Percentiles rank a stretch among this genome's conserved stretches.
Conservation (phyloP, 2,113 vertebrate species). For the Eubucco bourcierii region DNA sequence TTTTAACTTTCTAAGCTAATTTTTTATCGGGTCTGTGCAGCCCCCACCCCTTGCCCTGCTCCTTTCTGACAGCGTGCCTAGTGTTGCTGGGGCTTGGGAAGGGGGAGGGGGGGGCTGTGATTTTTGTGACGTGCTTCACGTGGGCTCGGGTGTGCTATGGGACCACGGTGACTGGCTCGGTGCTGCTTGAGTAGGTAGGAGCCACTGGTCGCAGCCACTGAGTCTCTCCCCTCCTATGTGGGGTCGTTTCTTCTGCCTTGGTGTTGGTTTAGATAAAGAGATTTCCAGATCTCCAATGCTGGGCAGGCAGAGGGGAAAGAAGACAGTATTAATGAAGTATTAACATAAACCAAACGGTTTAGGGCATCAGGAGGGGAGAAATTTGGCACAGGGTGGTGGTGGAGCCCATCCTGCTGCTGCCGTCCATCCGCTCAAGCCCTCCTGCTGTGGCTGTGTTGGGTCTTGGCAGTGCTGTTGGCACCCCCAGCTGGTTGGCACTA, state of each 20-base stretch:
- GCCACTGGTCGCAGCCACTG: rapidly evolving
- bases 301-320: background rate
- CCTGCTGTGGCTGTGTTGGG: background rate
- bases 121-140: background rate
- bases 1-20: constrained; percentile 24
- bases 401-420: background rate
- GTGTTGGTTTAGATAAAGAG: background rate
- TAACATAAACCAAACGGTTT: background rate
- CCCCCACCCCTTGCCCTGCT: background rate
- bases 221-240: background rate
- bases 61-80: background rate
- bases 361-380: background rate
- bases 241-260: background rate
- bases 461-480: background rate
- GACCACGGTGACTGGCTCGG: rapidly evolving
- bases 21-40: background rate
- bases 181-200: background rate
- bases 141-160: background rate
- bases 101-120: background rate
- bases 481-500: background rate
- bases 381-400: rapidly evolving
- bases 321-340: constrained; percentile 31
- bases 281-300: background rate
- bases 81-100: background rate
- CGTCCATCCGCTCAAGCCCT: rapidly evolving